Conservation (phyloP, 2,888 invertebrate genomes). For the Meandrusa payeni region DNA sequence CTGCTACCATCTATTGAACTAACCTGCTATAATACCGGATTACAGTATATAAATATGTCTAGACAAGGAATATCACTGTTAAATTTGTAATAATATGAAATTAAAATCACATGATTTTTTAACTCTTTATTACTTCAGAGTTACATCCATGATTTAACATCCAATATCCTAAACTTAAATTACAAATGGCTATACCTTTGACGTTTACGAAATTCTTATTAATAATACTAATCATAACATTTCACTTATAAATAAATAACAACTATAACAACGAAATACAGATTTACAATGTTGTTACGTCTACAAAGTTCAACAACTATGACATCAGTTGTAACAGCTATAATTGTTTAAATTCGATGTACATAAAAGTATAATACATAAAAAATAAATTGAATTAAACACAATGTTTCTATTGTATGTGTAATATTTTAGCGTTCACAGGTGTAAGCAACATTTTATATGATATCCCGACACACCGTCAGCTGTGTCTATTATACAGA, state of each 20-base stretch:
- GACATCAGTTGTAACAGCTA: slow-evolving; percentile 10
- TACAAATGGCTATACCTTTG: slow-evolving; percentile 3
- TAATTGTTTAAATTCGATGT: slow-evolving; percentile 22
- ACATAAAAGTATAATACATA: slow-evolving; percentile 1
- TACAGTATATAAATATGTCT: too few species aligned
- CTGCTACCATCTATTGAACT: too few species aligned
- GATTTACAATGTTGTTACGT: slow-evolving; percentile 10
- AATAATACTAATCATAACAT: slow-evolving; percentile 67
- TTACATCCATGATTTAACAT: slow-evolving; percentile 13
- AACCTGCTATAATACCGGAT: too few species aligned
- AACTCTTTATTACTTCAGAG: slow-evolving; percentile 17
- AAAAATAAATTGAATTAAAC: too few species aligned
- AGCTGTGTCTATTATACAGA: too few species aligned
- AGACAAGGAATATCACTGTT: too few species aligned
- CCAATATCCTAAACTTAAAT: slow-evolving; percentile 11
- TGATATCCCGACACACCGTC: too few species aligned
- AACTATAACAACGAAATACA: slow-evolving; percentile 44
- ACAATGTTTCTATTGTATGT: too few species aligned
- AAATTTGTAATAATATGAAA: too few species aligned
- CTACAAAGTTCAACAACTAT: slow-evolving; percentile 20
- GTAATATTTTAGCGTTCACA: too few species aligned
- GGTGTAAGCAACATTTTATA: too few species aligned
- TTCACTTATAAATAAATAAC: slow-evolving; percentile 77
- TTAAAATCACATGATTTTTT: background rate
- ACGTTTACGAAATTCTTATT: slow-evolving; percentile 28